Evolutionary conservation across 23 tunicate species (phyloP).

Genomic region (Ciona savignyi): DNA sequence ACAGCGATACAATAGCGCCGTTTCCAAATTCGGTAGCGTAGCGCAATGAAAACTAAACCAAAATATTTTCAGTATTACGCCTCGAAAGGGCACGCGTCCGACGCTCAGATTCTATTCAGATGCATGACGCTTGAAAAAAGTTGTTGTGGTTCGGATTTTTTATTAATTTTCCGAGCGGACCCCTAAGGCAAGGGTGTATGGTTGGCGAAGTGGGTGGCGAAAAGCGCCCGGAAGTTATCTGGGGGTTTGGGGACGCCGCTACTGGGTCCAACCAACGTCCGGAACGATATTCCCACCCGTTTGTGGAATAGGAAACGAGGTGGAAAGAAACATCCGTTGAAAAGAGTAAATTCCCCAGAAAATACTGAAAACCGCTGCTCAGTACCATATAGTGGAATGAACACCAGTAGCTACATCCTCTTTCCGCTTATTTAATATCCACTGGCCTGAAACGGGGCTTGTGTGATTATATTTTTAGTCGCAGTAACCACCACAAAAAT

Average conservation of each 20-base stretch:
- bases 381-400: too few relatives aligned
- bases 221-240: neutral
- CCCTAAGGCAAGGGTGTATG: neutral
- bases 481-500: too few relatives aligned
- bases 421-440: constrained; percentile 18
- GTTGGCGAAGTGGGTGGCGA: neutral
- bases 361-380: too few relatives aligned
- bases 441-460: neutral
- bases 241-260: neutral
- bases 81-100: neutral
- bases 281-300: neutral
- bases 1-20: too few relatives aligned
- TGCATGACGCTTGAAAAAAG: neutral
- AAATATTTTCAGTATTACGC: neutral
- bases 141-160: neutral
- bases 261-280: neutral
- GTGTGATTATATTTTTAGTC: too few relatives aligned
- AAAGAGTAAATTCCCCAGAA: neutral
- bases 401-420: constrained; percentile 2
- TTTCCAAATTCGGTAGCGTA: neutral
- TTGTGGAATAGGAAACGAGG: neutral
- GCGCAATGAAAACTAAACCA: neutral
- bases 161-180: neutral
- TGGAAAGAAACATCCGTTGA: neutral
- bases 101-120: neutral